Base-by-base conservation (phyloP, 2,113 vertebrate species). In the Heterochromis multidens region DNA sequence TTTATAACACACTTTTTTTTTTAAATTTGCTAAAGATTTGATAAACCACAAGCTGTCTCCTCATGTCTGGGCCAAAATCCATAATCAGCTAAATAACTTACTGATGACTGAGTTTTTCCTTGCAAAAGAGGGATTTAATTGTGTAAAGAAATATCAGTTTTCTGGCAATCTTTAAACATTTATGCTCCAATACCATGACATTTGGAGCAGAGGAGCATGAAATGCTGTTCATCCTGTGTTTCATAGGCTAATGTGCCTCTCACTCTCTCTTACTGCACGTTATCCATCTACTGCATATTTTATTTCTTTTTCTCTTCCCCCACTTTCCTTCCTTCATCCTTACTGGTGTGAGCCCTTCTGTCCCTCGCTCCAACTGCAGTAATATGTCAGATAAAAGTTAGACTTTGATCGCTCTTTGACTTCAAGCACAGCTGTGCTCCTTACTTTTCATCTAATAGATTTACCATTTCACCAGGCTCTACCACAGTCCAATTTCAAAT, bases 331-430 rank as follows among this genome's bases (percentile, higher is more conserved):
- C 70, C 74, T 78, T 84, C 82, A 80, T 86, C 84, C 21, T 80
- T 27, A 52, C 60, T 80, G 60, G 77, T 88, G n/a, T 21, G 4
- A 57, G 27, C 56, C 37, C 21, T 23, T 23, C 82, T 37, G 63
- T 83, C 67, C 61, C 80, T 63, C 3, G 2, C 67, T 84, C 37
- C 61, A 77, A 82, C 82, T 81, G 83, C 79, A 77, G 31, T 31
- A 78, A 80, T 76, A 59, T 60, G 31, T 81, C 78, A 79, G 80
- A 88, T 84, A 86, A 93, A 91, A 91, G 77, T 82, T 70, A 16
- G 56, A 83, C 88, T 94, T 90, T 92, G 91, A 90, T 92, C 61
- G 49, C 77, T 76, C 67, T 87, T 83, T 83, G 85, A 90, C 84
- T 92, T 16, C 14, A 25, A 87, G 81, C 77, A 12, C 56, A 85